phyloP scores from a whole-genome alignment of 2,888 invertebrate species.

The Microchrysa polita region DNA sequence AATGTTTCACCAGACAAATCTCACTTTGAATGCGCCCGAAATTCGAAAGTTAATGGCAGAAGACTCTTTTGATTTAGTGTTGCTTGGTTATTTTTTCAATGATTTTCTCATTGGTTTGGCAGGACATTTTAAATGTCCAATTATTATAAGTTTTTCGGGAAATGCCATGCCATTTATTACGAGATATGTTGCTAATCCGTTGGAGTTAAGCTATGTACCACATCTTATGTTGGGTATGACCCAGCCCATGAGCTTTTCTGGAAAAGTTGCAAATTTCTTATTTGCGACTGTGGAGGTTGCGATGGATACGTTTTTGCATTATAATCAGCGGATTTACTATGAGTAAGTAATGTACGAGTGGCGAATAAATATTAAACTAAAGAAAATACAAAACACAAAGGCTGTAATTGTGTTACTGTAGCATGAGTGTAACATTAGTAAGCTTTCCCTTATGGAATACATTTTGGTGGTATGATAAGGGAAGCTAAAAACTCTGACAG shows the following conservation, averaged over 20 bases:
- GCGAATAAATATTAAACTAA: no score
- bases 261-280: slow-evolving; percentile 12
- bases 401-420: no score
- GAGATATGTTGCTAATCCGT: slow-evolving; percentile 21
- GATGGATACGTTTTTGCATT: background rate
- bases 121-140: slow-evolving; percentile 50
- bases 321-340: background rate
- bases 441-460: no score
- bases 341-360: no score
- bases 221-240: slow-evolving; percentile 1
- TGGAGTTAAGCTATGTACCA: slow-evolving; percentile 25
- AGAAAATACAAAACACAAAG: no score
- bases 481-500: no score
- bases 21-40: background rate
- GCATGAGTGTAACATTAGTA: no score
- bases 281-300: background rate
- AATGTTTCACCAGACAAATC: background rate
- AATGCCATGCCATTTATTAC: background rate
- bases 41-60: slow-evolving; percentile 32
- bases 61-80: slow-evolving; percentile 46
- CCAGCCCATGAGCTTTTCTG: slow-evolving; percentile 30
- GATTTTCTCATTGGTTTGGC: slow-evolving; percentile 46
- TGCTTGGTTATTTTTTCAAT: slow-evolving; percentile 44
- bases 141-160: slow-evolving; percentile 35
- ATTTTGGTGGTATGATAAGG: no score